A percentile compares a stretch with the other conserved stretches of the same genome.
phyloP scores from a whole-genome alignment of 2,113 vertebrate genomes.

The Gasterosteus nipponicus region DNA sequence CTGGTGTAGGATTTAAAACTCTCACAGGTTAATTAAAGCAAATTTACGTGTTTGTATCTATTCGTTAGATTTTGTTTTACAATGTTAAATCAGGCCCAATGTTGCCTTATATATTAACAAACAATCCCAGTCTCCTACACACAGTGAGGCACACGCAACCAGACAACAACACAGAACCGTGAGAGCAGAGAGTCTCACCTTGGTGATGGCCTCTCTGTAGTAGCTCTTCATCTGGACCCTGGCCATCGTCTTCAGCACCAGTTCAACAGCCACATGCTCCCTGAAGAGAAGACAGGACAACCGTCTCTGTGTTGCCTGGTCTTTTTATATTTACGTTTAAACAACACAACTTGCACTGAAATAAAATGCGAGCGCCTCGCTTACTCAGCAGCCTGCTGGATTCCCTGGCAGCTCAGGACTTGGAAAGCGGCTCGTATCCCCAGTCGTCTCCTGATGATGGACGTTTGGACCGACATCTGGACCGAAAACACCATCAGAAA shows the following conservation, averaged over 20 bases:
- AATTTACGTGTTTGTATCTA: not conserved
- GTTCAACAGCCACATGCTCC: slow-evolving; percentile 67
- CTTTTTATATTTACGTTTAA: not conserved
- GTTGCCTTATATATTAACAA: not conserved
- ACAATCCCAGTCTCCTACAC: not conserved
- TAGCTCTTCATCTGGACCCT: slow-evolving; percentile 84
- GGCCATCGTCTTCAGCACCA: slow-evolving; percentile 83
- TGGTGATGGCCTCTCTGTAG: slow-evolving; percentile 83
- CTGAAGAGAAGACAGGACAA: slow-evolving; percentile 66
- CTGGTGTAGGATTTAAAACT: no score
- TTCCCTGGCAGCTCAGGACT: slow-evolving; percentile 82
- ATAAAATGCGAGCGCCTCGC: slow-evolving; percentile 7
- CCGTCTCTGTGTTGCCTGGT: not conserved
- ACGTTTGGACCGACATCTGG: slow-evolving; percentile 93
- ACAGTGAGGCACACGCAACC: not conserved
- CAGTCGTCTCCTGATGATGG: slow-evolving; percentile 89
- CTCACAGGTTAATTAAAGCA: not conserved
- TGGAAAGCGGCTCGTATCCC: slow-evolving; percentile 93
- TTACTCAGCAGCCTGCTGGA: slow-evolving; percentile 31
- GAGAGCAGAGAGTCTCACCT: slow-evolving; percentile 73
- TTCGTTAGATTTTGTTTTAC: not conserved
- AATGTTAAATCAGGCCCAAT: not conserved
- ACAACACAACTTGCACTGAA: not conserved
- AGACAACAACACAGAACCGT: not conserved
- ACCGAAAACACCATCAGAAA: slow-evolving; percentile 27